Conservation (phyloP, 2,888 invertebrate genomes). For the Nycteola revayana region DNA sequence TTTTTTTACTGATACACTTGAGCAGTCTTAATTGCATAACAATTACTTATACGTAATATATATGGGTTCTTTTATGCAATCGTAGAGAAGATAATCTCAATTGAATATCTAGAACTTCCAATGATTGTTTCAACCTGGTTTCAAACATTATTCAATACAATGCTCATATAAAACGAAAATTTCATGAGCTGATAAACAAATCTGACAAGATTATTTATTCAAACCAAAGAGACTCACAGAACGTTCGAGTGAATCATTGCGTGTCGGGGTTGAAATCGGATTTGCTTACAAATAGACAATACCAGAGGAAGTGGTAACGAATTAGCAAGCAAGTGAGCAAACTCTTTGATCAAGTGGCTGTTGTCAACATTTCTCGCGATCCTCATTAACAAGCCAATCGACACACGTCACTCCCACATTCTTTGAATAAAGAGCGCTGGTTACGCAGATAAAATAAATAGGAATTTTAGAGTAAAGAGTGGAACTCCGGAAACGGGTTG, state of each 20-base stretch:
- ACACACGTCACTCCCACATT: constrained; percentile 42
- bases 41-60: no score
- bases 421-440: constrained; percentile 5
- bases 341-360: constrained; percentile 64
- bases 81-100: no score
- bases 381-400: constrained; percentile 73
- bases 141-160: no score
- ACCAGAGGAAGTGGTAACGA: constrained; percentile 35
- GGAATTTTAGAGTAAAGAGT: no score
- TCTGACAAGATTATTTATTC: constrained; percentile 24
- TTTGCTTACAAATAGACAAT: constrained; percentile 61
- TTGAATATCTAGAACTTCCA: no score
- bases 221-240: constrained; percentile 23
- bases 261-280: constrained; percentile 25
- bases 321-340: constrained; percentile 32
- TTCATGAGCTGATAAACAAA: constrained; percentile 20
- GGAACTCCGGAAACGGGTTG: no score
- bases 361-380: constrained; percentile 66
- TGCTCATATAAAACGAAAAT: constrained; percentile 4
- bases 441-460: no score
- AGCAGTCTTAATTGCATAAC: no score
- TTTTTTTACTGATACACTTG: no score
- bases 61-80: no score
- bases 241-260: constrained; percentile 31
- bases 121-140: no score